Evolutionary conservation across 2,797 vertebrate genomes (phyloP).

Genomic region (Sebastes kiyomatsui): DNA sequence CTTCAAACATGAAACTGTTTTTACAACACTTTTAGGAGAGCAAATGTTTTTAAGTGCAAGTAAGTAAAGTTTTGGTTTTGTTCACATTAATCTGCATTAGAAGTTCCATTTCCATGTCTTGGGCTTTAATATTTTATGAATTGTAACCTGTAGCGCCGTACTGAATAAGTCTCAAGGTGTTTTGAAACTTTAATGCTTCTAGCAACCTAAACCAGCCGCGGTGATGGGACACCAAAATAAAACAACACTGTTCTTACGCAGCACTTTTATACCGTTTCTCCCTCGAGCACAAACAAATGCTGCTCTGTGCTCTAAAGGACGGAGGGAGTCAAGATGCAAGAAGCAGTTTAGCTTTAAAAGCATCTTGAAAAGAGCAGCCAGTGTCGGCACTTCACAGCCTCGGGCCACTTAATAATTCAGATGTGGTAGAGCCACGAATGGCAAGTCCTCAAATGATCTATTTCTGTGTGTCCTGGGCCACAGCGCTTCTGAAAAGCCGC

Average conservation of each 20-base stretch:
- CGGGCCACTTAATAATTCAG: conserved; percentile 71
- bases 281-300: conserved; percentile 31
- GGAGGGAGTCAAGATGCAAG: conserved; percentile 11
- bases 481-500: conserved; percentile 20
- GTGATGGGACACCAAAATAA: conserved; percentile 12
- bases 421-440: conserved; percentile 42
- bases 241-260: neutral
- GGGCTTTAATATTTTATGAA: neutral
- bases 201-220: neutral
- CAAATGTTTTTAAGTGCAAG: neutral
- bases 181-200: conserved; percentile 5
- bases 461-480: conserved; percentile 49
- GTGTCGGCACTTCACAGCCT: conserved; percentile 54
- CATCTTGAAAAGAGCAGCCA: conserved; percentile 46
- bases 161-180: neutral
- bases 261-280: neutral
- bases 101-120: neutral
- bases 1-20: neutral
- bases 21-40: neutral
- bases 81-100: neutral
- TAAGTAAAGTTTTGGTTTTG: neutral
- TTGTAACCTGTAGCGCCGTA: neutral
- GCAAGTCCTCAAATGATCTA: conserved; percentile 57
- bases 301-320: conserved; percentile 18
- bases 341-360: conserved; percentile 59